Evolutionary conservation across 2,113 vertebrate species (phyloP).

Genomic region (Cephalopholis sonnerati): DNA sequence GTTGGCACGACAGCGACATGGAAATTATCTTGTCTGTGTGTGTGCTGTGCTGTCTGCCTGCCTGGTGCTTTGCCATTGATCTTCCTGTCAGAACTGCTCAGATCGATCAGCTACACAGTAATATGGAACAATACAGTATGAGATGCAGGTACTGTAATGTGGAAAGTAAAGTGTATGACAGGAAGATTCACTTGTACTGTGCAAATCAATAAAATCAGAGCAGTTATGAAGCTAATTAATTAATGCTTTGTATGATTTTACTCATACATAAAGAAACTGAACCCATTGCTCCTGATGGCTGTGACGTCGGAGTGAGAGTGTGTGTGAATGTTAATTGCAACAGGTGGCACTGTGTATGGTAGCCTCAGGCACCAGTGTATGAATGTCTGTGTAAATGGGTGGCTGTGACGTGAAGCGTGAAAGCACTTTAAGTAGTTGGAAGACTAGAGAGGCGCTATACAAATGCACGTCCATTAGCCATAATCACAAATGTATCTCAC

Average conservation of each 20-base stretch:
- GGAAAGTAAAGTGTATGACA: not conserved
- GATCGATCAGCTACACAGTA: not conserved
- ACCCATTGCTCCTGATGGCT: no score
- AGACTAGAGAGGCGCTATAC: no score
- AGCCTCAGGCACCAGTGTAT: no score
- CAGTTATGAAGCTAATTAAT: not conserved
- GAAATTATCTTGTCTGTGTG: not conserved
- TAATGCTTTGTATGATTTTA: not conserved
- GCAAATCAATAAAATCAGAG: not conserved
- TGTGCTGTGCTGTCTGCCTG: slow-evolving; percentile 1
- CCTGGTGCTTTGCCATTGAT: slow-evolving; percentile 33
- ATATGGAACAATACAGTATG: not conserved
- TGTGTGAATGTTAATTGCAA: no score
- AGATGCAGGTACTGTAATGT: not conserved
- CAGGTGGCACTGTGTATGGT: no score
- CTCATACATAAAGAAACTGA: no score
- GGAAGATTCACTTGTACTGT: no score
- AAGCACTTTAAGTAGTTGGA: no score
- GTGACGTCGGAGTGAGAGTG: no score
- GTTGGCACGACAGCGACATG: not conserved
- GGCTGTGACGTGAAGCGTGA: no score
- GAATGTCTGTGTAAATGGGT: no score
- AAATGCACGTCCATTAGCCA: no score
- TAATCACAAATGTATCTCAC: not conserved
- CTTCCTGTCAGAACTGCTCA: slow-evolving; percentile 1